These are phyloP conservation scores for Apamea anceps DNA, from an alignment of 2,888 invertebrate genomes.

Conservation along the genomic window DNA sequence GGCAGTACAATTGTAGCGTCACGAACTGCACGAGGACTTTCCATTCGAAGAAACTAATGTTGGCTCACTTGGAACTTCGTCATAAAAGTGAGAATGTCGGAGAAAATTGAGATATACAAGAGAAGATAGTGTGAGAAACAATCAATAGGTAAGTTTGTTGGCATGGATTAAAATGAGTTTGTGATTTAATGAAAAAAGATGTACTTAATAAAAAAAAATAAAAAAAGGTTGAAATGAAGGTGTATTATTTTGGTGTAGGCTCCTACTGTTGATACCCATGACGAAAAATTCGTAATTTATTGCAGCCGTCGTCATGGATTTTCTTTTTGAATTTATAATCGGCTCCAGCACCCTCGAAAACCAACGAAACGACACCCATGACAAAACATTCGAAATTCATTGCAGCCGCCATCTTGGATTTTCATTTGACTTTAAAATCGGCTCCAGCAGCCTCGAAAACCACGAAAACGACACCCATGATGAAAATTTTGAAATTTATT, in stretches of 20 bases:
- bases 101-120: neutral
- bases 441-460: too few relatives aligned
- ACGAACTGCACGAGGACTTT: slow-evolving; percentile 66
- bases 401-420: too few relatives aligned
- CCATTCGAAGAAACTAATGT: slow-evolving; percentile 67
- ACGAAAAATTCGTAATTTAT: too few relatives aligned
- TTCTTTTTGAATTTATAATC: too few relatives aligned
- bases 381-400: too few relatives aligned
- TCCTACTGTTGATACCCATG: neutral
- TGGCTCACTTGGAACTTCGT: slow-evolving; percentile 61
- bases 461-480: too few relatives aligned
- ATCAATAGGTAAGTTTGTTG: neutral
- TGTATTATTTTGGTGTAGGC: slow-evolving; percentile 5
- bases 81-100: slow-evolving; percentile 45
- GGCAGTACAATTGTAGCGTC: slow-evolving; percentile 60
- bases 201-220: neutral
- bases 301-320: too few relatives aligned
- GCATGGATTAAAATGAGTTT: neutral
- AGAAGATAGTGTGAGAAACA: neutral
- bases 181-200: neutral
- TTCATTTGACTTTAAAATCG: too few relatives aligned
- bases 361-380: too few relatives aligned
- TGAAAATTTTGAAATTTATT: too few relatives aligned
- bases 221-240: neutral
- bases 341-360: too few relatives aligned